phyloP scores from a whole-genome alignment of 2,113 vertebrate genomes.

The Equus quagga region DNA sequence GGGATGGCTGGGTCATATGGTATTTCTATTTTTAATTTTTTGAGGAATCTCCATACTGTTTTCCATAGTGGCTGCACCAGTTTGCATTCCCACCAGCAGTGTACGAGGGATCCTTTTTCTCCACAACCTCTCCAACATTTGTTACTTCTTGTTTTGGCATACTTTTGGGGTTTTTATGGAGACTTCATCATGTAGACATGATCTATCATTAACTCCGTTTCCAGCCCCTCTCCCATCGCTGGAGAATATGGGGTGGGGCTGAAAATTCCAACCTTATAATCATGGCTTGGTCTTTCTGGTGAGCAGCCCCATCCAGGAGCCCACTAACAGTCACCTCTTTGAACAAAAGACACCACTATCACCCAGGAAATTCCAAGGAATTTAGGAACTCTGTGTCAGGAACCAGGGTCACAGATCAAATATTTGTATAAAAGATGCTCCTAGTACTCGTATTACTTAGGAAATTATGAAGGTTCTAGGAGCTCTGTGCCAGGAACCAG shows the following conservation, averaged over 20 bases:
- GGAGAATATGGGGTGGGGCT: not conserved
- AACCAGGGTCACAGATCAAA: not conserved
- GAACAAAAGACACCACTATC: not conserved
- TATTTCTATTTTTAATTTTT: too few relatives aligned
- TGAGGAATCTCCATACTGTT: too few relatives aligned
- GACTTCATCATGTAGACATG: not conserved
- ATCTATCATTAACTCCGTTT: not conserved
- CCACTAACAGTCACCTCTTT: not conserved
- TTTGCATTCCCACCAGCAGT: too few relatives aligned
- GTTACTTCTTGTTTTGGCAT: too few relatives aligned
- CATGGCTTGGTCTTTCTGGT: not conserved
- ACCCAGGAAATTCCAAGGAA: not conserved
- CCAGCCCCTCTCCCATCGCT: not conserved
- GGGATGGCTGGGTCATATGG: too few relatives aligned
- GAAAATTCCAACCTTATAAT: not conserved
- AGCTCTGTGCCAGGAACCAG: not conserved
- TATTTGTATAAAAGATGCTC: not conserved
- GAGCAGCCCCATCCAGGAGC: not conserved
- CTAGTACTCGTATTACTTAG: not conserved
- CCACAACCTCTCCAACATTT: too few relatives aligned
- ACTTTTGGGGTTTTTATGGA: not conserved
- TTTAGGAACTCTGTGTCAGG: not conserved
- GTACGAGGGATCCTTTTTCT: too few relatives aligned
- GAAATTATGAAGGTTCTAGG: not conserved
- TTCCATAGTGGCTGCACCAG: too few relatives aligned